phyloP scores from a whole-genome alignment of 2,888 invertebrate genomes.

The Lamproptera curius region DNA sequence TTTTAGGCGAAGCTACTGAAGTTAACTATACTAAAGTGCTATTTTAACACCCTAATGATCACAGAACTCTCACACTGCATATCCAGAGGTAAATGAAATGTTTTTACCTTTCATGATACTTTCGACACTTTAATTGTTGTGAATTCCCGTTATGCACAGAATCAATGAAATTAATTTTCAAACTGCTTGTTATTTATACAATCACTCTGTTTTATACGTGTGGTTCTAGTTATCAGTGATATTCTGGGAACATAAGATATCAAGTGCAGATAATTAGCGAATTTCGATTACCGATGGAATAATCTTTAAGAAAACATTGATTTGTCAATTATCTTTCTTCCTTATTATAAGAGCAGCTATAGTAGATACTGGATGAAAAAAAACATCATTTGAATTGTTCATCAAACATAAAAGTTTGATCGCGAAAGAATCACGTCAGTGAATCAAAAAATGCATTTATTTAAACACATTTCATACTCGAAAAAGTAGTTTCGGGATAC shows the following conservation, averaged over 20 bases:
- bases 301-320: slow-evolving; percentile 17
- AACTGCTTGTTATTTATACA: slow-evolving; percentile 7
- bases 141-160: slow-evolving; percentile 6
- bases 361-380: too few species aligned
- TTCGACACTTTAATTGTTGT: slow-evolving; percentile 2
- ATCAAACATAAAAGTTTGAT: too few species aligned
- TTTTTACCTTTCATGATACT: slow-evolving; percentile 18
- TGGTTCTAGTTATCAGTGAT: slow-evolving; percentile 11
- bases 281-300: slow-evolving; percentile 14
- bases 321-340: slow-evolving; percentile 6
- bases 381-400: too few species aligned
- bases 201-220: slow-evolving; percentile 13
- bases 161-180: slow-evolving; percentile 5
- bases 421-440: too few species aligned
- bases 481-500: too few species aligned
- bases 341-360: too few species aligned
- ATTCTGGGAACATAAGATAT: slow-evolving; percentile 15
- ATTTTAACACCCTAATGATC: neutral
- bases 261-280: slow-evolving; percentile 16
- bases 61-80: neutral
- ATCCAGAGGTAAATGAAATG: neutral
- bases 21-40: neutral
- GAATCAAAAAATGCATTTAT: too few species aligned
- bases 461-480: too few species aligned
- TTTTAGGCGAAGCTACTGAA: too few species aligned